Conservation (phyloP, 2,113 vertebrate genomes). For the Naja naja region DNA sequence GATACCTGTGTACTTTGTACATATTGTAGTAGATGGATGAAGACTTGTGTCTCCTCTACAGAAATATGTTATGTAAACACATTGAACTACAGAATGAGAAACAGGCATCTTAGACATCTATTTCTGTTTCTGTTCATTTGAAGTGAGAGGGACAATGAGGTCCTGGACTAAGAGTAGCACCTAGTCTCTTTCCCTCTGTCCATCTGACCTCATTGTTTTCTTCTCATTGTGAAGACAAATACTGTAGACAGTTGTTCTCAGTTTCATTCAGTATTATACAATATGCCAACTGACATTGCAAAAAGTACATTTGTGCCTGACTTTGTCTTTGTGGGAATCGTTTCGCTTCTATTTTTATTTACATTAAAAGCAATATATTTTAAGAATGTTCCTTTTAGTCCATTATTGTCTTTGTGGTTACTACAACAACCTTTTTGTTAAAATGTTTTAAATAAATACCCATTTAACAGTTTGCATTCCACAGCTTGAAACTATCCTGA, state of each 20-base stretch:
- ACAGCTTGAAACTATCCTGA: background rate
- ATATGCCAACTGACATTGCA: background rate
- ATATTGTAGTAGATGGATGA: background rate
- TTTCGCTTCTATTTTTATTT: background rate
- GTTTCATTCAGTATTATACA: background rate
- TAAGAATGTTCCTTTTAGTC: background rate
- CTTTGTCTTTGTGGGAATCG: background rate
- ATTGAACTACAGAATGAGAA: background rate
- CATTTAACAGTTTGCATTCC: background rate
- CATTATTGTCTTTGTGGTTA: background rate
- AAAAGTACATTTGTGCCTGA: background rate
- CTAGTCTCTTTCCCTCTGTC: background rate
- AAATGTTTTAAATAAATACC: background rate
- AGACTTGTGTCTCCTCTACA: background rate
- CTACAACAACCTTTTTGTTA: background rate
- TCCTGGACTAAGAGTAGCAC: background rate
- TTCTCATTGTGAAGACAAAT: background rate
- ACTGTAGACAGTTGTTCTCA: background rate
- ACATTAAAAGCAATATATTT: background rate
- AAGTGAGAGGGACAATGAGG: background rate
- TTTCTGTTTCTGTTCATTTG: background rate
- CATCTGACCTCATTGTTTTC: background rate
- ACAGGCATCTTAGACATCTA: background rate
- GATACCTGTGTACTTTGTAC: background rate
- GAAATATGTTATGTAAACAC: background rate